Evolutionary conservation across 2,797 vertebrate genomes (phyloP), one percentile per base, ranked within the genome.

Genomic region (Sparidentex hasta): DNA sequence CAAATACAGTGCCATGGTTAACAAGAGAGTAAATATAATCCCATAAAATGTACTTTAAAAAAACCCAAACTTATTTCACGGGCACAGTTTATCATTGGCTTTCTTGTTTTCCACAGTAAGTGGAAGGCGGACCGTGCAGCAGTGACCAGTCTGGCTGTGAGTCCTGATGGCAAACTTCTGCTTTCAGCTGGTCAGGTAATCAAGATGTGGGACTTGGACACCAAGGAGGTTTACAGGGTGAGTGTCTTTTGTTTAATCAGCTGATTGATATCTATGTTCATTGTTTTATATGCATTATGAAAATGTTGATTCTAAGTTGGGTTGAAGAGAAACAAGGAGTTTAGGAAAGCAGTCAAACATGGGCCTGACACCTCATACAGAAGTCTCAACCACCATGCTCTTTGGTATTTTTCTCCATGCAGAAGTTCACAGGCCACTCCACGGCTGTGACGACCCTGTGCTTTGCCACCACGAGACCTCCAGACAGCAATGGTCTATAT

Each of bases 201-300:
- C 94, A 99, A 99, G 92, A 96, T 99, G 94, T 99, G 98, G 98
- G 95, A 98, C 95, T 94, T 99, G 94, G 97, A 98, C 93, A 98
- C 98, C 92, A 99, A 99, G 95, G 97, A 97, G 95, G 89, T 99
- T 90, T 98, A 96, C 94, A 97, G 97, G 96, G 98, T 99, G 91
- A 96, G 97, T 94, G 13, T 66, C 2, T 46, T 3, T 3, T 11
- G 3, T 17, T 47, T 2, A 21, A 7, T 21, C 46, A 33, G 21
- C 13, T 20, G 11, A 11, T 62, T 41, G 4, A 27, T 4, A 4
- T 51, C 50, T 8, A 29, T 33, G 17, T 57, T 16, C 21, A 5
- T n/a, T 11, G 56, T 21, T 29, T 46, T 5, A n/a, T 0, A n/a
- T 13, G 0, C 3, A 6, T 11, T 38, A 38, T 11, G 38, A 38